Conservation (phyloP, 1,140 invertebrate species). For the Carposina sasakii region DNA sequence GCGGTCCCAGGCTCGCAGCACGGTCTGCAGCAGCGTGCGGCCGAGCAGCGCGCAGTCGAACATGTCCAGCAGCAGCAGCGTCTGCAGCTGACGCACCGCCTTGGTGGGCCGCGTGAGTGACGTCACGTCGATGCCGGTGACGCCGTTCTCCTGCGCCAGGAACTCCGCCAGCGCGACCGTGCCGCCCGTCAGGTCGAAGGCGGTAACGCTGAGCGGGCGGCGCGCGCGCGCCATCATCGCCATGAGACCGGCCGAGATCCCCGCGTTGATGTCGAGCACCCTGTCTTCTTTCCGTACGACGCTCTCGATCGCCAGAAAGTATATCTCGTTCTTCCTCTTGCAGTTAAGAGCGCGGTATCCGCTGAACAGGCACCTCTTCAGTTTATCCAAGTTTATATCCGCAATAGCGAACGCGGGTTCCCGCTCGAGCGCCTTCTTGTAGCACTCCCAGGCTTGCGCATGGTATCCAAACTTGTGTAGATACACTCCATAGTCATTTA, state of each 20-base stretch:
- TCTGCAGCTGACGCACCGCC: constrained; percentile 75
- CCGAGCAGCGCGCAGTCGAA: constrained; percentile 87
- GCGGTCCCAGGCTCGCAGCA: constrained; percentile 79
- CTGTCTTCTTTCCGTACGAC: constrained; percentile 64
- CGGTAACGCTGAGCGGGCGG: constrained; percentile 74
- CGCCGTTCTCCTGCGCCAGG: constrained; percentile 72
- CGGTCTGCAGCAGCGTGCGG: constrained; percentile 78
- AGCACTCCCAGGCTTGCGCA: constrained; percentile 50
- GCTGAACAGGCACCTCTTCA: constrained; percentile 76
- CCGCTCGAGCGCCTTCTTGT: constrained; percentile 41
- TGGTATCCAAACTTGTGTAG: constrained; percentile 48
- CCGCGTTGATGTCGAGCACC: constrained; percentile 83
- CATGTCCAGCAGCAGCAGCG: constrained; percentile 82
- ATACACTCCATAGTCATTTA: constrained; percentile 54
- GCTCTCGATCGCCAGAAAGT: constrained; percentile 76
- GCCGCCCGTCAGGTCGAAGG: constrained; percentile 78
- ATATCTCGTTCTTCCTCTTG: constrained; percentile 77
- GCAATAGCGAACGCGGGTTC: constrained; percentile 44
- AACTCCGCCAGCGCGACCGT: constrained; percentile 76
- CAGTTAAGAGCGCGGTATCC: constrained; percentile 89
- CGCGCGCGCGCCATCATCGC: constrained; percentile 77
- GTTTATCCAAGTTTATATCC: constrained; percentile 60
- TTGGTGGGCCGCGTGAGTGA: constrained; percentile 59
- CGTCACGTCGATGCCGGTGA: constrained; percentile 42
- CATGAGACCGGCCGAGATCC: constrained; percentile 80